Conservation (phyloP, 1,140 invertebrate species). For the Trigoniulus corallinus region DNA sequence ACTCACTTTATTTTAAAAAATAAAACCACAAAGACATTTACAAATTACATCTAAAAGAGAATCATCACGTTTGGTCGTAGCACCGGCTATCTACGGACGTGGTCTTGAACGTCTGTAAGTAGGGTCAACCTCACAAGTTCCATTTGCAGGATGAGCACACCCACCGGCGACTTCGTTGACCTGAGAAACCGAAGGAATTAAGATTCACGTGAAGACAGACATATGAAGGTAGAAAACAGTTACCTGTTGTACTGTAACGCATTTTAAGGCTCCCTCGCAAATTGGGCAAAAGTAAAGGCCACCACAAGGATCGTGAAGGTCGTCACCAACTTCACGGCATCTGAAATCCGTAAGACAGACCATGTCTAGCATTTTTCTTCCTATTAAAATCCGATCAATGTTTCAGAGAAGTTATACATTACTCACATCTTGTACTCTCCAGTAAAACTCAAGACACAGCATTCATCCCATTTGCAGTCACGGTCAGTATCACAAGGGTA, state of each 20-base stretch:
- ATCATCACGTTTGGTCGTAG: no score
- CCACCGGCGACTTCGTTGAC: not conserved
- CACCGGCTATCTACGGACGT: no score
- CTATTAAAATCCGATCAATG: not conserved
- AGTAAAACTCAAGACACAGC: not conserved
- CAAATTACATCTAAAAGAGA: no score
- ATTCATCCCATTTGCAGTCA: not conserved
- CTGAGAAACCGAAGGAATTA: no score
- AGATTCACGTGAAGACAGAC: no score
- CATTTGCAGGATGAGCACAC: not conserved
- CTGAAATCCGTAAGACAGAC: no score
- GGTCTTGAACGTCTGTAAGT: no score
- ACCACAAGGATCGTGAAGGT: not conserved
- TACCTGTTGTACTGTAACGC: not conserved
- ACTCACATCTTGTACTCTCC: not conserved
- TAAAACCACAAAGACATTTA: no score
- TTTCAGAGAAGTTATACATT: not conserved
- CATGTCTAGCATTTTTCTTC: no score
- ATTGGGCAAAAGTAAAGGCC: not conserved
- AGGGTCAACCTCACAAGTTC: not conserved
- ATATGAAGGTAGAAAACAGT: no score
- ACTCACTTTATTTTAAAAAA: no score
- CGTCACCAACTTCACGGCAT: not conserved
- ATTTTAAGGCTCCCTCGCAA: not conserved
- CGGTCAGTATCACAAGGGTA: not conserved